A percentile compares a stretch with the other conserved stretches of the same genome.
These are phyloP conservation scores for Pseudanteris insignis DNA, from an alignment of 2,888 invertebrate genomes.

Conservation along the genomic window DNA sequence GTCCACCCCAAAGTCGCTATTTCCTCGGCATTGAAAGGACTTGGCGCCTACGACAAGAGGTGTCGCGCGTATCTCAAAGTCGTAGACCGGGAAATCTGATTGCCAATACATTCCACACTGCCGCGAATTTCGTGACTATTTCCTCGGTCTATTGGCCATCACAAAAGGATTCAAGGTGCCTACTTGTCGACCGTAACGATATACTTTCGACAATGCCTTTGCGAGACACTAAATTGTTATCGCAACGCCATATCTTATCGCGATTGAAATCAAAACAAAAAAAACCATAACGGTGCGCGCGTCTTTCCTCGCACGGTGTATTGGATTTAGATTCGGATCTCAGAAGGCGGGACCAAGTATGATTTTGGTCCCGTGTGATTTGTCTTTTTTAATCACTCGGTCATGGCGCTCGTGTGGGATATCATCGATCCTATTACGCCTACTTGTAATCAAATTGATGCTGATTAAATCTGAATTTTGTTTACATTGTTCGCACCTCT, in stretches of 20 bases:
- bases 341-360: conserved; percentile 23
- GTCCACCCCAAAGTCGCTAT: no score
- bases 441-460: conserved; percentile 35
- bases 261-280: conserved; percentile 16
- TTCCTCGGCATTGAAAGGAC: conserved; percentile 35
- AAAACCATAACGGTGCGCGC: conserved; percentile 27
- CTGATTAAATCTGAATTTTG: conserved; percentile 15
- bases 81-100: conserved; percentile 58
- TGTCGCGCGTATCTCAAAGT: conserved; percentile 31
- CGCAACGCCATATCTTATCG: conserved; percentile 22
- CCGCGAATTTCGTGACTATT: conserved; percentile 61
- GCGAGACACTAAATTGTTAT: conserved; percentile 33
- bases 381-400: conserved; percentile 33
- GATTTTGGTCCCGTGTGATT: conserved; percentile 18
- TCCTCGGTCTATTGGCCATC: conserved; percentile 62
- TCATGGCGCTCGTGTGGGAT: conserved; percentile 18
- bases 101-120: conserved; percentile 61
- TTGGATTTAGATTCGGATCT: conserved; percentile 27
- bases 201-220: conserved; percentile 53
- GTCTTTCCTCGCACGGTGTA: conserved; percentile 24
- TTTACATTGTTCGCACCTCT: conserved; percentile 25
- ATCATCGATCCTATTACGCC: conserved; percentile 25
- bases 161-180: conserved; percentile 57
- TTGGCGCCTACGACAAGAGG: conserved; percentile 25
- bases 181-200: conserved; percentile 53